phyloP scores from a whole-genome alignment of 2,888 invertebrate genomes.

The Masnerella sp. region DNA sequence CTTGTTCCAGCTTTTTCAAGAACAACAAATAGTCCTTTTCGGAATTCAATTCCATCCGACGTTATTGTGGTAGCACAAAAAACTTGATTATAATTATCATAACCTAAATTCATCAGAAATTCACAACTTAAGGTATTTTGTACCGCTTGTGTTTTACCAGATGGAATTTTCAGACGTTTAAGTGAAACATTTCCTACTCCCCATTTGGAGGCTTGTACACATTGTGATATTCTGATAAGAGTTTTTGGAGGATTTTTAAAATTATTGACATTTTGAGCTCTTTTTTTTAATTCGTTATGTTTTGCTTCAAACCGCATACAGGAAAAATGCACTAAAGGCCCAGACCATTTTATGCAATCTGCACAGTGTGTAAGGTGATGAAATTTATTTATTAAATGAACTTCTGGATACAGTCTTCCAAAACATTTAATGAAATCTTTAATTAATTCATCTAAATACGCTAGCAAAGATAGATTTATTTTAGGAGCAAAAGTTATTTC shows the following conservation, averaged over 20 bases:
- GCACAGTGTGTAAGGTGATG: conserved; percentile 58
- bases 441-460: conserved; percentile 16
- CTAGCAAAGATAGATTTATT: conserved; percentile 37
- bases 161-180: conserved; percentile 8
- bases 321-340: conserved; percentile 50
- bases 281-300: conserved; percentile 47
- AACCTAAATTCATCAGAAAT: conserved; percentile 23
- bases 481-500: conserved; percentile 61
- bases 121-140: neutral
- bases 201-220: conserved; percentile 55
- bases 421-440: conserved; percentile 14
- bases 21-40: conserved; percentile 27
- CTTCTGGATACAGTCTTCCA: conserved; percentile 47
- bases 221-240: conserved; percentile 47
- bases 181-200: conserved; percentile 49
- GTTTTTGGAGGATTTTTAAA: conserved; percentile 61
- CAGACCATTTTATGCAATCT: conserved; percentile 56
- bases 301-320: conserved; percentile 62
- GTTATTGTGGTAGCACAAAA: conserved; percentile 6
- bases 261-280: conserved; percentile 56
- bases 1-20: conserved; percentile 12
- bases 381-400: conserved; percentile 61
- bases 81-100: conserved; percentile 6
- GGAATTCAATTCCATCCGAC: conserved; percentile 30
- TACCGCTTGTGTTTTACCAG: conserved; percentile 1